phyloP scores from a whole-genome alignment of 37 sponge, comb jelly and placozoan genomes.

The Mnemiopsis leidyi region DNA sequence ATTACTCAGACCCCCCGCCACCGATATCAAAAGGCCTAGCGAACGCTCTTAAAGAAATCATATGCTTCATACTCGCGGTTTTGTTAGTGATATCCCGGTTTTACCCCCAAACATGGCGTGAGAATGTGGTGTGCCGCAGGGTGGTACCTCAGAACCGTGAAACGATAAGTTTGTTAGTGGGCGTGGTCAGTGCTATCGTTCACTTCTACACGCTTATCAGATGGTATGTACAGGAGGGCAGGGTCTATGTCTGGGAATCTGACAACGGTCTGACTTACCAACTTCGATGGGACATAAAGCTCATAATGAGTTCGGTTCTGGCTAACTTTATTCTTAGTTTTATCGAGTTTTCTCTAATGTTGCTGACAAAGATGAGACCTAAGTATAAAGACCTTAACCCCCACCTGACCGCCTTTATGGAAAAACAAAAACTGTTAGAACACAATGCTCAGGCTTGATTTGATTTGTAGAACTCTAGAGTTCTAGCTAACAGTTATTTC shows the following conservation, averaged over 20 bases:
- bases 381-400: constrained; percentile 42
- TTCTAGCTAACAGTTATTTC: too few species aligned
- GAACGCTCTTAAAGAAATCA: constrained; percentile 47
- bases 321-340: not conserved
- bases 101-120: not conserved
- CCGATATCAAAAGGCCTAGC: not conserved
- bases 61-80: not conserved
- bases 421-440: not conserved
- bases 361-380: constrained; percentile 51
- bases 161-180: not conserved
- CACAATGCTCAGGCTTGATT: not conserved
- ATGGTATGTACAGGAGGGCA: constrained; percentile 60
- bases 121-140: not conserved
- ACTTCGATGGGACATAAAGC: not conserved
- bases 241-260: not conserved
- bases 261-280: not conserved
- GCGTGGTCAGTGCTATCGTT: not conserved
- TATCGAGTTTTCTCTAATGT: constrained; percentile 53
- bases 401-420: not conserved
- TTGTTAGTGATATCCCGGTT: not conserved
- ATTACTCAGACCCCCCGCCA: not conserved
- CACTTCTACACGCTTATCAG: not conserved
- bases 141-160: not conserved
- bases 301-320: constrained; percentile 16
- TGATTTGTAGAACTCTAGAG: too few species aligned